A percentile compares a stretch with the other conserved stretches of the same genome.
These are phyloP conservation scores for Eptatretus burgeri DNA, from an alignment of 2,113 vertebrate species.

Conservation along the genomic window DNA sequence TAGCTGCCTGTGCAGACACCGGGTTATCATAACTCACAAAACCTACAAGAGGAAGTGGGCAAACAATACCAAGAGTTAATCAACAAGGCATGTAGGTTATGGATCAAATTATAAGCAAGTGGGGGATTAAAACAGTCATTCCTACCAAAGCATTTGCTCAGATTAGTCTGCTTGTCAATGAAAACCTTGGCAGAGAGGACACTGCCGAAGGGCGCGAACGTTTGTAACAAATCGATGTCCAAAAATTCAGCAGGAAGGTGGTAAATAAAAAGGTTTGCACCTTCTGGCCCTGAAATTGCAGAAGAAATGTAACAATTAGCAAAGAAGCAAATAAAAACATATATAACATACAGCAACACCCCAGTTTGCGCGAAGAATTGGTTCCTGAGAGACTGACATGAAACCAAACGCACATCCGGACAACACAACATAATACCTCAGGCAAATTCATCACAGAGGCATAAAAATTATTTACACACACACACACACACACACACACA, in stretches of 20 bases:
- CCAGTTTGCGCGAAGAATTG: too few relatives aligned
- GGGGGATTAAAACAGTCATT: constrained; percentile 8
- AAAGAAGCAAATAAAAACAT: constrained; percentile 7
- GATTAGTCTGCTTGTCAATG: constrained; percentile 99
- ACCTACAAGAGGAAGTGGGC: background rate
- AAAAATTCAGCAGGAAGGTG: constrained; percentile 99
- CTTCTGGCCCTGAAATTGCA: constrained; percentile 49
- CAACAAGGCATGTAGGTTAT: too few relatives aligned
- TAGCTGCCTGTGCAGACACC: background rate
- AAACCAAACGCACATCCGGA: too few relatives aligned
- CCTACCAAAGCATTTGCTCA: constrained; percentile 99
- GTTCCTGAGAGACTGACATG: too few relatives aligned
- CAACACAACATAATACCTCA: too few relatives aligned
- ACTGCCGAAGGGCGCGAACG: constrained; percentile 99
- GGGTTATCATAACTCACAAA: constrained; percentile 4
- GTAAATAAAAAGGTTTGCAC: constrained; percentile 99
- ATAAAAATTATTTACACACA: too few relatives aligned
- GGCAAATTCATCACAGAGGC: too few relatives aligned
- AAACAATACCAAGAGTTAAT: too few relatives aligned
- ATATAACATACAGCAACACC: too few relatives aligned
- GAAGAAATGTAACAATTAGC: constrained; percentile 1
- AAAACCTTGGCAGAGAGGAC: constrained; percentile 99
- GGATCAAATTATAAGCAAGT: too few relatives aligned
- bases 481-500: too few relatives aligned
- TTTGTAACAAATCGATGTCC: constrained; percentile 99